phyloP scores from a whole-genome alignment of 2,797 vertebrate genomes.

The Distichodus sexfasciatus region DNA sequence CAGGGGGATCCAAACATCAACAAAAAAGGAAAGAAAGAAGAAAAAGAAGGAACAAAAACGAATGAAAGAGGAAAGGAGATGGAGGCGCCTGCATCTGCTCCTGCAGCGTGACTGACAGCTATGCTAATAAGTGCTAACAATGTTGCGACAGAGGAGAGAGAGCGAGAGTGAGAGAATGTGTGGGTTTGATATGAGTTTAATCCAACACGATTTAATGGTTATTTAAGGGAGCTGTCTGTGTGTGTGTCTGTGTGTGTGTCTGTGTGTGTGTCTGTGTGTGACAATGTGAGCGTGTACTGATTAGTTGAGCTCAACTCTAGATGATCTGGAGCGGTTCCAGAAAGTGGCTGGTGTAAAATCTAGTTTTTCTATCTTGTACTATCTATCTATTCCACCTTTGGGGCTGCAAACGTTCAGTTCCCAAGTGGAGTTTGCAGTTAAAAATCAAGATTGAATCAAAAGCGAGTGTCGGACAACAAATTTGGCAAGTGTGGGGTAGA shows the following conservation, averaged over 20 bases:
- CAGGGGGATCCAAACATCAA: background rate
- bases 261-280: background rate
- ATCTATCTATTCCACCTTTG: too few relatives aligned
- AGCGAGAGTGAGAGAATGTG: conserved; percentile 7
- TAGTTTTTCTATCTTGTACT: too few relatives aligned
- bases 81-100: background rate
- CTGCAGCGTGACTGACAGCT: conserved; percentile 13
- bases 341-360: background rate
- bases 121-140: conserved; percentile 18
- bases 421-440: too few relatives aligned
- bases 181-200: background rate
- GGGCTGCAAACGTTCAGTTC: too few relatives aligned
- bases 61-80: conserved; percentile 15
- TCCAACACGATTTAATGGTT: background rate
- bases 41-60: background rate
- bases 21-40: background rate
- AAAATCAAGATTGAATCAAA: too few relatives aligned
- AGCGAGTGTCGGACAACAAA: too few relatives aligned
- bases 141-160: background rate
- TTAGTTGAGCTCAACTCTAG: background rate
- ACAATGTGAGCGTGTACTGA: background rate
- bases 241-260: background rate
- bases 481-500: too few relatives aligned
- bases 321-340: background rate
- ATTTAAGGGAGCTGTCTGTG: background rate